phyloP scores from a whole-genome alignment of 2,888 invertebrate genomes.

The Isoperla grammatica region DNA sequence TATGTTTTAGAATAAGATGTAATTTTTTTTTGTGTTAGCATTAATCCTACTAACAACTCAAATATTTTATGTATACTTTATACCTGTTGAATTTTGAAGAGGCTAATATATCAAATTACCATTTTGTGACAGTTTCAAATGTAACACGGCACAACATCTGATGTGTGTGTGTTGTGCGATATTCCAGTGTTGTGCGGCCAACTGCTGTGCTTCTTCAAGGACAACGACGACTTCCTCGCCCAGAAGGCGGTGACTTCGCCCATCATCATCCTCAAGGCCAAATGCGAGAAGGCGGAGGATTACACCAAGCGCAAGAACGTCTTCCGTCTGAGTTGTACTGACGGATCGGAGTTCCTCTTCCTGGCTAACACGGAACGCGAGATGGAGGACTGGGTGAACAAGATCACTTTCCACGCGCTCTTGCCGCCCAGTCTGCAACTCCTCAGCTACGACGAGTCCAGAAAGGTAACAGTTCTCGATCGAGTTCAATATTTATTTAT shows the following conservation, averaged over 20 bases:
- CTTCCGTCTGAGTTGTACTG: conserved; percentile 76
- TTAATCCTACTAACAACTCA: too few species aligned
- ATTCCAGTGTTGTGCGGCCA: conserved; percentile 85
- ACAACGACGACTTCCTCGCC: conserved; percentile 82
- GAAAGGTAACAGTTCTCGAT: too few species aligned
- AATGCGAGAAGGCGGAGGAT: conserved; percentile 81
- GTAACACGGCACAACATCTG: too few species aligned
- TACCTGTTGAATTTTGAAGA: too few species aligned
- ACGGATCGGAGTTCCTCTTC: conserved; percentile 92
- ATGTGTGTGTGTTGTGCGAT: conserved; percentile 11
- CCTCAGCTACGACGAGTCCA: conserved; percentile 69
- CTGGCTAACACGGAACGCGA: conserved; percentile 65
- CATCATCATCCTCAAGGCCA: conserved; percentile 67
- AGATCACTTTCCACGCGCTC: conserved; percentile 88
- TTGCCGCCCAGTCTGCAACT: conserved; percentile 86
- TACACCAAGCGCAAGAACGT: conserved; percentile 95
- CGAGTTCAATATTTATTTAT: too few species aligned
- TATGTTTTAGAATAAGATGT: too few species aligned
- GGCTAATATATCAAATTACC: too few species aligned
- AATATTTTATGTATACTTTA: too few species aligned
- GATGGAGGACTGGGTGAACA: conserved; percentile 86
- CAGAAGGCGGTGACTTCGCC: conserved; percentile 86
- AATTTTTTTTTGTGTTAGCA: too few species aligned
- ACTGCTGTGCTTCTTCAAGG: conserved; percentile 95
- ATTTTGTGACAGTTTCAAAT: too few species aligned